phyloP scores from a whole-genome alignment of 2,797 vertebrate species.

The Sus cebifrons region DNA sequence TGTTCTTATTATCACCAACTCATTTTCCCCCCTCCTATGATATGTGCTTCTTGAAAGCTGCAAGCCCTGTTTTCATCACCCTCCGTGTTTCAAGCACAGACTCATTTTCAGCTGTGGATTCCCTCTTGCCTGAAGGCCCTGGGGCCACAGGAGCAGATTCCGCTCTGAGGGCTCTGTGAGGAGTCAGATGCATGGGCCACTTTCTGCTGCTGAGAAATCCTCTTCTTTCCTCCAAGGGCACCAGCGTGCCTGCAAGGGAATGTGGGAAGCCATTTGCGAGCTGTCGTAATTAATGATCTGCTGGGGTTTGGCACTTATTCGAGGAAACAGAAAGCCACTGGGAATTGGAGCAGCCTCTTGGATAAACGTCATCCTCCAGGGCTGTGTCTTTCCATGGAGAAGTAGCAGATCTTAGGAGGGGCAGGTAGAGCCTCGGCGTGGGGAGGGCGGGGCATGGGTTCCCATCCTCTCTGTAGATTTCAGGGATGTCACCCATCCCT shows the following conservation, averaged over 20 bases:
- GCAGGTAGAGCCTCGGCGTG: rapidly evolving
- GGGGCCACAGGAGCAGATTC: background rate
- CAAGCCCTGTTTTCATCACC: background rate
- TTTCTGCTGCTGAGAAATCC: constrained; percentile 58
- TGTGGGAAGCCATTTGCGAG: constrained; percentile 53
- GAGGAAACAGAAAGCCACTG: background rate
- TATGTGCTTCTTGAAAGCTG: background rate
- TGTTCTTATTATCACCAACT: background rate
- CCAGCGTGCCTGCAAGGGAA: background rate
- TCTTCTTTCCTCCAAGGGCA: background rate
- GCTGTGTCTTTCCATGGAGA: background rate
- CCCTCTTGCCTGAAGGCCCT: constrained; percentile 56
- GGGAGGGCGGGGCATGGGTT: too few species aligned
- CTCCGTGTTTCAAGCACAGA: constrained; percentile 7
- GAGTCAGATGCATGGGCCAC: background rate
- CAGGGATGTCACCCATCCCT: rapidly evolving
- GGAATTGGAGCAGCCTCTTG: constrained; percentile 17
- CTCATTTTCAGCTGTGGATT: background rate
- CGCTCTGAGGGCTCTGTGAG: background rate
- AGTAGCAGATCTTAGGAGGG: background rate
- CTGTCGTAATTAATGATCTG: constrained; percentile 78
- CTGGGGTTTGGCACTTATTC: background rate
- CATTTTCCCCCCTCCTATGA: rapidly evolving
- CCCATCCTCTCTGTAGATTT: background rate
- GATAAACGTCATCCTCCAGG: constrained; percentile 3